Conservation (phyloP, 2,113 vertebrate species). For the Phylloscopus trochiloides region DNA sequence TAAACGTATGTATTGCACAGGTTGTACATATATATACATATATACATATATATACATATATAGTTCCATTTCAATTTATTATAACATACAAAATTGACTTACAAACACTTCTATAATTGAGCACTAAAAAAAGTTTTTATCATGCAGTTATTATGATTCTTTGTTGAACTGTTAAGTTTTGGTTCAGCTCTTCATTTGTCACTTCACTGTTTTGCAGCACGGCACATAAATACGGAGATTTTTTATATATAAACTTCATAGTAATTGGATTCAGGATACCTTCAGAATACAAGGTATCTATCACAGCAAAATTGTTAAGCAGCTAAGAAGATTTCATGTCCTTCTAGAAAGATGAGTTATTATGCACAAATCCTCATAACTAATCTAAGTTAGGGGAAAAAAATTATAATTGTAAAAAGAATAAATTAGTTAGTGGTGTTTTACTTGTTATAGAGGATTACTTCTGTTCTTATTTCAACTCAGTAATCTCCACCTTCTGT, state of each 20-base stretch:
- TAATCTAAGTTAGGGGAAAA: background rate
- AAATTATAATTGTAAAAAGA: background rate
- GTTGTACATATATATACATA: background rate
- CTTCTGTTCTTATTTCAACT: background rate
- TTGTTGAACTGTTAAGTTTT: background rate
- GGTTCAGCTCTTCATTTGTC: background rate
- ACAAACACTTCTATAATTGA: background rate
- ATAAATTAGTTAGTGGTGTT: background rate
- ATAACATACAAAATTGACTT: background rate
- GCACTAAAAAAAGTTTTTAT: background rate
- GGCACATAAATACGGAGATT: background rate
- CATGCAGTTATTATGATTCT: background rate
- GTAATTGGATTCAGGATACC: background rate
- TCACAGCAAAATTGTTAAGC: background rate
- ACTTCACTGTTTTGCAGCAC: background rate
- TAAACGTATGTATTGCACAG: background rate
- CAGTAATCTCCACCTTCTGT: background rate
- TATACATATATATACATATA: too few species aligned
- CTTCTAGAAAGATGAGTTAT: background rate
- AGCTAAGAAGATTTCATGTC: background rate
- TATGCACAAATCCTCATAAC: background rate
- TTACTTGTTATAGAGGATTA: background rate
- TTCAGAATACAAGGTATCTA: background rate
- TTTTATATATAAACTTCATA: background rate
- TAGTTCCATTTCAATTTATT: background rate